Conservation (phyloP, 2,113 vertebrate species). For the Martes martes region DNA sequence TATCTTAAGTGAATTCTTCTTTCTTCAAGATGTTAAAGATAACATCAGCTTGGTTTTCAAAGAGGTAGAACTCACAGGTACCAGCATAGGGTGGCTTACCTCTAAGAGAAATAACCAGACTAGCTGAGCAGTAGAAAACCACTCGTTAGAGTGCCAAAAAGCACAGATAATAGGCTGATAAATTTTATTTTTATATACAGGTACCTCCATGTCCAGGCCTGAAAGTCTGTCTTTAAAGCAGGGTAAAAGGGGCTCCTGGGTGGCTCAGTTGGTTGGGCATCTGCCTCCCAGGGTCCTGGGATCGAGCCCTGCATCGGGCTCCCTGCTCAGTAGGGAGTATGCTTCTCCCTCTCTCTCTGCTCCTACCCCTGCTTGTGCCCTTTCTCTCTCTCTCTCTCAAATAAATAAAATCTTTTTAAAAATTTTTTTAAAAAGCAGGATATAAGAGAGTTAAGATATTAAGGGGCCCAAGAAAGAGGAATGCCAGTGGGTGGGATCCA, state of each 20-base stretch:
- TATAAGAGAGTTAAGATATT: not conserved
- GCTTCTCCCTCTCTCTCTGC: not conserved
- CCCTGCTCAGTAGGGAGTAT: not conserved
- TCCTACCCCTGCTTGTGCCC: not conserved
- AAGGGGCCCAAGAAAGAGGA: not conserved
- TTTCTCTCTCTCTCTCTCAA: not conserved
- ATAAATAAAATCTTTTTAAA: not conserved
- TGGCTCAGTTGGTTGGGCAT: not conserved
- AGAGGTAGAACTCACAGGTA: not conserved
- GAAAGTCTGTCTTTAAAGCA: not conserved
- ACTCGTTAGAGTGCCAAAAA: not conserved
- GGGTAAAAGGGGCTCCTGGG: not conserved
- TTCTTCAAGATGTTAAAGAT: not conserved
- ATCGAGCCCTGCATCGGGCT: not conserved
- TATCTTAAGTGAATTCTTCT: not conserved
- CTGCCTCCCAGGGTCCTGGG: not conserved
- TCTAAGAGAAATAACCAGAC: not conserved
- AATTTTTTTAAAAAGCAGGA: not conserved
- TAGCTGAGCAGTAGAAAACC: not conserved
- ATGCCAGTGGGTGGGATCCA: not conserved
- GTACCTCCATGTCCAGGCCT: not conserved
- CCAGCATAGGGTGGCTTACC: not conserved
- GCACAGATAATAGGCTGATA: not conserved
- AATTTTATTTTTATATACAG: not conserved
- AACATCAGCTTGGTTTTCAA: not conserved